phyloP scores from a whole-genome alignment of 1,140 invertebrate genomes.

The Thaumetopoea pityocampa region DNA sequence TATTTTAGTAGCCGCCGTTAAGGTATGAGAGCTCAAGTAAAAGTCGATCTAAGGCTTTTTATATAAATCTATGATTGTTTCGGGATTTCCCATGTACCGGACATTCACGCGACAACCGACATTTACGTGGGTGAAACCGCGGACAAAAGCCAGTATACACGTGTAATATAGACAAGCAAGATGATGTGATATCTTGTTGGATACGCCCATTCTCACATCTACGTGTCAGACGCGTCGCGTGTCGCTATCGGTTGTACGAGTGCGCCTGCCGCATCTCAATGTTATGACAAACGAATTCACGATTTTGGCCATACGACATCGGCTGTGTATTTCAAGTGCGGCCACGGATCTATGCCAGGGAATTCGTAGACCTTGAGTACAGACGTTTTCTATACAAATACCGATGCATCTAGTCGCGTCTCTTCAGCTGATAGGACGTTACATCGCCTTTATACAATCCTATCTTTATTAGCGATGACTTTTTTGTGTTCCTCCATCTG shows the following conservation, averaged over 20 bases:
- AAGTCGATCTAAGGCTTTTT: too few species aligned
- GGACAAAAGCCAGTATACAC: too few species aligned
- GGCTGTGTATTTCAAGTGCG: slow-evolving; percentile 34
- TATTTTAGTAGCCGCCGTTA: too few species aligned
- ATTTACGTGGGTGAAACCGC: too few species aligned
- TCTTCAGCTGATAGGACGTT: slow-evolving; percentile 37
- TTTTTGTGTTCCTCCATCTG: slow-evolving; percentile 9
- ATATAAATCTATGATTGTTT: too few species aligned
- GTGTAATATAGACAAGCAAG: too few species aligned
- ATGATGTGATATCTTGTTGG: slow-evolving; percentile 1
- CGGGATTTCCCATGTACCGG: too few species aligned
- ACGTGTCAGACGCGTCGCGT: slow-evolving; percentile 29
- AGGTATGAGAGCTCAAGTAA: too few species aligned
- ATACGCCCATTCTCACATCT: slow-evolving; percentile 1
- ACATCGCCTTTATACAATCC: slow-evolving; percentile 24
- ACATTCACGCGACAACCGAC: too few species aligned
- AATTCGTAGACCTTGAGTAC: slow-evolving; percentile 55
- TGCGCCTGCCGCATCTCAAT: slow-evolving; percentile 13
- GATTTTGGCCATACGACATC: slow-evolving; percentile 49
- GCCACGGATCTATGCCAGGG: slow-evolving; percentile 58
- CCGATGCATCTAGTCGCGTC: slow-evolving; percentile 40
- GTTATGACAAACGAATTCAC: slow-evolving; percentile 48
- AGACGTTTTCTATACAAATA: slow-evolving; percentile 50
- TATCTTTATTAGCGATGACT: slow-evolving; percentile 21
- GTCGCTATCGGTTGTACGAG: slow-evolving; percentile 13